Base-by-base conservation (phyloP, 1,140 invertebrate genomes). In the Drosophila elegans region DNA sequence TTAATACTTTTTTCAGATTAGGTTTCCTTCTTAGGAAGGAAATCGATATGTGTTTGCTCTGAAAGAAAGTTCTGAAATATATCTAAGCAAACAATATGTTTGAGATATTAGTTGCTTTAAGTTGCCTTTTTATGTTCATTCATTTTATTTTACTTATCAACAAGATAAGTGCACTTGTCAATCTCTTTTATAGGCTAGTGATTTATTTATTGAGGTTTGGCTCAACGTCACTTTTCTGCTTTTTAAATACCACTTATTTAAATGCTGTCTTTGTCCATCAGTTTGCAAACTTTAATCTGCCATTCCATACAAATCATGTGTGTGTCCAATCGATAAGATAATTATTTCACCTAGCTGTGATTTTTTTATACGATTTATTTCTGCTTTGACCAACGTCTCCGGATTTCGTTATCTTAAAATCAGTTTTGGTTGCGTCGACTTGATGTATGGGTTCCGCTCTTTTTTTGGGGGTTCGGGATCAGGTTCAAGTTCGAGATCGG, bases 331-430 rank as follows among this genome's bases (percentile, higher is more conserved):
- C 61, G 55, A 64, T 61, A 64, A 64, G 55, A 64, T 64, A 61
- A 44, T 13, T 29, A 44, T 36, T 36, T 64, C 21, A 59, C 12
- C 36, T 13, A 13, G 9, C n/a, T 46, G 11, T 16, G 62, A 36
- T 64, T 32, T 34, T 61, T 44, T 21, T 11, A 21, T 10, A 66
- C 48, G 36, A 66, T 41, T 64, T 67, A 63, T 36, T 63, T 63
- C 7, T 63, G 41, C 41, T 45, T 60, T 64, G 54, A 64, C 61
- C 29, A 36, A 67, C 61, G 64, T 67, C 64, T n/a, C 44, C 61
- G 61, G 29, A 36, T 27, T 52, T 34, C 61, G 41, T 67, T 68
- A 68, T 68, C 64, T 66, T 34, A 27, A 5, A 44, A 53, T 64
- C 62, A 21, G 63, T 44, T 52, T 68, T 2, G 29, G 61, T 29